Evolutionary conservation across 2,797 vertebrate genomes (phyloP).

Genomic region (Halcyon leucocephala): DNA sequence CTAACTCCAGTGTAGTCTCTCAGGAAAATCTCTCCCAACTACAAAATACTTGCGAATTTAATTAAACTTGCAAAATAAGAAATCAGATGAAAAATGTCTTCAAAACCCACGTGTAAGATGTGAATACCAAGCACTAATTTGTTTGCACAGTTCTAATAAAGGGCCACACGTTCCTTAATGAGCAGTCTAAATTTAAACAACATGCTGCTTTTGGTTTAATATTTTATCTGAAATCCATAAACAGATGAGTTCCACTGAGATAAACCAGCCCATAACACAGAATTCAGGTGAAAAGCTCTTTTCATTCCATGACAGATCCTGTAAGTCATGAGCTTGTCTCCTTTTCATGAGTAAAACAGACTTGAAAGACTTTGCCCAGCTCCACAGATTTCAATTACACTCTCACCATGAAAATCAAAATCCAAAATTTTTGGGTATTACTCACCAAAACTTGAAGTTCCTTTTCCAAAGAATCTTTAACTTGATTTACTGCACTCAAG

Average conservation of each 20-base stretch:
- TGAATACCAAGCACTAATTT: neutral
- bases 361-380: neutral
- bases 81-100: neutral
- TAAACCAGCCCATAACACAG: neutral
- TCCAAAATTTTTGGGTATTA: slow-evolving; percentile 38
- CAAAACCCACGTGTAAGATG: neutral
- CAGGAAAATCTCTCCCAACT: neutral
- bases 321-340: neutral
- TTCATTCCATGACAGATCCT: neutral
- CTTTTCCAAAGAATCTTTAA: slow-evolving; percentile 85
- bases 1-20: neutral
- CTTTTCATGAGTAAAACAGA: neutral
- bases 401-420: slow-evolving; percentile 15
- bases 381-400: neutral
- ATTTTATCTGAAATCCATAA: neutral
- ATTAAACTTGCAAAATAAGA: neutral
- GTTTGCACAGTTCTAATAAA: neutral
- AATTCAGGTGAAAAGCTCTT: neutral
- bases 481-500: slow-evolving; percentile 82
- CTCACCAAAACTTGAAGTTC: slow-evolving; percentile 90
- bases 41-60: neutral
- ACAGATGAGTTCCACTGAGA: neutral
- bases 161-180: neutral
- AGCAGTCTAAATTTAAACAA: neutral
- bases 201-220: neutral